These are phyloP conservation scores for Muricea muricata DNA, from an alignment of 92 coral and sea anemone genomes.

Conservation along the genomic window DNA sequence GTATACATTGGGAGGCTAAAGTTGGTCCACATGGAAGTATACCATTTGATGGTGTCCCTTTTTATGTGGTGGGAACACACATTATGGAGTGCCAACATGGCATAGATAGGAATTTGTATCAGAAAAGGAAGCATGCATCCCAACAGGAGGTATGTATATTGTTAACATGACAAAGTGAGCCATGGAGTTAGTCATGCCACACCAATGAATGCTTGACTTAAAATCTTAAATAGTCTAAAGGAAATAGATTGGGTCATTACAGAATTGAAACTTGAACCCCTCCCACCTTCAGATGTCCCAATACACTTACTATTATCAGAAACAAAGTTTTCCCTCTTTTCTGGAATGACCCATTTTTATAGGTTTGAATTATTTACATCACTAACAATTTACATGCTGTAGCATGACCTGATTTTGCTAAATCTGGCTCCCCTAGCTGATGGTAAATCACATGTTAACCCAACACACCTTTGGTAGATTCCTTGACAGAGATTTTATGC, in stretches of 20 bases:
- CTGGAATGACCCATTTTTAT: too few species aligned
- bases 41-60: background rate
- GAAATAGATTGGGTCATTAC: background rate
- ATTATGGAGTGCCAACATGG: constrained; percentile 16
- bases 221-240: background rate
- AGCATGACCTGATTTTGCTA: too few species aligned
- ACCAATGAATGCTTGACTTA: background rate
- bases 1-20: background rate
- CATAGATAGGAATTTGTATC: background rate
- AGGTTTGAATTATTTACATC: too few species aligned
- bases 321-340: too few species aligned
- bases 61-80: background rate
- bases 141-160: background rate
- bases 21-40: constrained; percentile 8
- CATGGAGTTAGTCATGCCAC: background rate
- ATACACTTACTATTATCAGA: too few species aligned
- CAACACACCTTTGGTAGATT: background rate
- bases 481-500: background rate
- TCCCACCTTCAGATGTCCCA: too few species aligned
- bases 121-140: constrained; percentile 12
- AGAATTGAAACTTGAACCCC: background rate
- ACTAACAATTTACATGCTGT: too few species aligned
- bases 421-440: too few species aligned
- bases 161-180: too few species aligned
- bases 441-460: background rate